These are phyloP conservation scores for Beris morrisii DNA, from an alignment of 2,888 invertebrate genomes.

Conservation along the genomic window DNA sequence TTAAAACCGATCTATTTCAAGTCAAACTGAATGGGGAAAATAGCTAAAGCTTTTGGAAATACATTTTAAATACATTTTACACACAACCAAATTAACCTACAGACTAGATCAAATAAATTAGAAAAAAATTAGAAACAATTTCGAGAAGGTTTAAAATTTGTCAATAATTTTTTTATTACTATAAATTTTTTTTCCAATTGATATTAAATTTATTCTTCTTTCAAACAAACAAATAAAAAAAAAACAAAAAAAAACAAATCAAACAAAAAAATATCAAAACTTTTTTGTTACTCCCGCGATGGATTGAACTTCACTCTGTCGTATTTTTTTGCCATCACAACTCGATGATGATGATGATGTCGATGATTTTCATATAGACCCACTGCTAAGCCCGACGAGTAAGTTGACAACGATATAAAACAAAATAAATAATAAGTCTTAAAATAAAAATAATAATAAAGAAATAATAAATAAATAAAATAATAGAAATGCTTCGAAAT, in stretches of 20 bases:
- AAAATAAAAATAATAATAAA: too few relatives aligned
- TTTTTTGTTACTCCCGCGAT: conserved; percentile 13
- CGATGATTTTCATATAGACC: conserved; percentile 20
- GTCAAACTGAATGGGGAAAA: conserved; percentile 7
- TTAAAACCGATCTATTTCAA: too few relatives aligned
- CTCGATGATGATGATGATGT: conserved; percentile 27
- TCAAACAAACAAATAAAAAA: conserved; percentile 24
- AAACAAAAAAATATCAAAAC: conserved; percentile 4
- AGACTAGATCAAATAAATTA: too few relatives aligned
- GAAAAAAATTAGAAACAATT: too few relatives aligned
- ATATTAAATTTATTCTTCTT: conserved; percentile 32
- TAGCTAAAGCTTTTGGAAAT: conserved; percentile 35
- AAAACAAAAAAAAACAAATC: not conserved
- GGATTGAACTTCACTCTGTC: conserved; percentile 13
- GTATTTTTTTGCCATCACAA: conserved; percentile 9
- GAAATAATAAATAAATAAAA: too few relatives aligned
- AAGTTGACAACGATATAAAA: conserved; percentile 29
- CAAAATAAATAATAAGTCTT: too few relatives aligned
- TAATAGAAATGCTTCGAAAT: too few relatives aligned
- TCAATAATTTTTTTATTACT: too few relatives aligned
- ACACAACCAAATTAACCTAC: conserved; percentile 37
- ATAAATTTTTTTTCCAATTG: conserved; percentile 38
- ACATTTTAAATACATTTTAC: conserved; percentile 42
- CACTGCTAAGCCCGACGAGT: conserved; percentile 37
- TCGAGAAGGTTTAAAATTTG: too few relatives aligned